These are phyloP conservation scores for Gymnoscopelus microlampas DNA, from an alignment of 2,797 vertebrate genomes.

Conservation along the genomic window DNA sequence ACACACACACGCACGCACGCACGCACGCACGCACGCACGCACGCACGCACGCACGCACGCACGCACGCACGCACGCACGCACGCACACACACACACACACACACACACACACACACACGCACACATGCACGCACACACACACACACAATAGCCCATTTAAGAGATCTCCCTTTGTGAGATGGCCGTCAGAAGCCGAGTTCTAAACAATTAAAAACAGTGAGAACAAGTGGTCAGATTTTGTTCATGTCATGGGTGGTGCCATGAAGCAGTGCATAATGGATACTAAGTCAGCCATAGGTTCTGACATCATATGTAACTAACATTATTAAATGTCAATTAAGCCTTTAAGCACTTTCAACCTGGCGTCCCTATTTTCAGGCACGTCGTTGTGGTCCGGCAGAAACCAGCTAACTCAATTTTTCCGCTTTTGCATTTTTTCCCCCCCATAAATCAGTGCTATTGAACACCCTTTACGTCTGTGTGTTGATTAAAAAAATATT, in stretches of 20 bases:
- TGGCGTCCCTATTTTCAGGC: no score
- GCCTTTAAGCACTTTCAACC: no score
- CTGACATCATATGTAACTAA: not conserved
- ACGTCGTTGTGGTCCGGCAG: no score
- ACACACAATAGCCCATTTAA: slow-evolving; percentile 40
- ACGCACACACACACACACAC: slow-evolving; percentile 26
- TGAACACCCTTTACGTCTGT: no score
- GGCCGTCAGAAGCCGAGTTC: slow-evolving; percentile 6
- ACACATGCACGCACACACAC: slow-evolving; percentile 25
- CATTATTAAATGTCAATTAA: not conserved
- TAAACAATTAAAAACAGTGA: slow-evolving; percentile 11
- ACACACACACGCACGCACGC: slow-evolving; percentile 20
- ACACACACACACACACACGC: slow-evolving; percentile 25
- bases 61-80: slow-evolving; percentile 13
- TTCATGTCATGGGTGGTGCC: not conserved
- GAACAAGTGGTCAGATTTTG: slow-evolving; percentile 7
- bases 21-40: slow-evolving; percentile 9
- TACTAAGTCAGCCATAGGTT: not conserved
- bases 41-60: slow-evolving; percentile 12
- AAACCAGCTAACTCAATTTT: no score
- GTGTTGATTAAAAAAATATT: no score
- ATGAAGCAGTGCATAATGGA: not conserved
- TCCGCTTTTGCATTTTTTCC: no score
- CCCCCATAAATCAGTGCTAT: no score
- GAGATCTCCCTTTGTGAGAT: slow-evolving; percentile 31